Evolutionary conservation across 2,797 vertebrate genomes (phyloP).

Genomic region (Neosalanx taihuensis): DNA sequence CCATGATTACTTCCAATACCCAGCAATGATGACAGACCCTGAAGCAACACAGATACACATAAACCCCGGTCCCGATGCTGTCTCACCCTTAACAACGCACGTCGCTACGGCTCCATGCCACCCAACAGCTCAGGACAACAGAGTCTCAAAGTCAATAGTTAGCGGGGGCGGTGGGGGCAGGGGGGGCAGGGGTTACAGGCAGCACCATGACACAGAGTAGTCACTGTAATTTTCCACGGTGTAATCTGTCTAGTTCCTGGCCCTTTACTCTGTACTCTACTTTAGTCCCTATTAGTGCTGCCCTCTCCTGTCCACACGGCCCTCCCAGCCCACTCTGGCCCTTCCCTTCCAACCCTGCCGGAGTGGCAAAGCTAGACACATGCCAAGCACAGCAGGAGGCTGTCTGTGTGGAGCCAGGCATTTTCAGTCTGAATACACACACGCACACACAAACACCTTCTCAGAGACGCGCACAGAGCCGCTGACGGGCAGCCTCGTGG

Average conservation of each 20-base stretch:
- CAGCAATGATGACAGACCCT: not conserved
- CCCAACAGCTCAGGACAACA: not conserved
- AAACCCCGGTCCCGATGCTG: too few species aligned
- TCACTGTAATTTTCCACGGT: not conserved
- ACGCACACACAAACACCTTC: slow-evolving; percentile 2
- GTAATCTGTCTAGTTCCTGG: slow-evolving; percentile 7
- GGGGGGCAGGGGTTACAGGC: too few species aligned
- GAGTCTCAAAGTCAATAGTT: slow-evolving; percentile 1
- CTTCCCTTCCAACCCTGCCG: not conserved
- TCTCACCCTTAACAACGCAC: too few species aligned
- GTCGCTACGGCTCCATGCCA: not conserved
- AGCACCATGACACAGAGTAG: not conserved
- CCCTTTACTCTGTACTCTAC: not conserved
- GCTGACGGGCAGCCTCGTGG: slow-evolving; percentile 8
- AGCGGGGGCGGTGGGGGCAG: not conserved
- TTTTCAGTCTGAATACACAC: not conserved
- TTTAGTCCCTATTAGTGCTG: not conserved
- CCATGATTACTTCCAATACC: not conserved
- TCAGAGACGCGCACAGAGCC: not conserved
- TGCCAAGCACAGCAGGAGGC: slow-evolving; percentile 1
- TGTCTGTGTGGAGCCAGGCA: slow-evolving; percentile 6
- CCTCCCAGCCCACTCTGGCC: not conserved
- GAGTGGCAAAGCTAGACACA: not conserved
- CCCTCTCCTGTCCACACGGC: slow-evolving; percentile 3
- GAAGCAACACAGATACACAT: too few species aligned